These are phyloP conservation scores for Orthosia incerta DNA, from an alignment of 2,888 invertebrate genomes.

Conservation along the genomic window DNA sequence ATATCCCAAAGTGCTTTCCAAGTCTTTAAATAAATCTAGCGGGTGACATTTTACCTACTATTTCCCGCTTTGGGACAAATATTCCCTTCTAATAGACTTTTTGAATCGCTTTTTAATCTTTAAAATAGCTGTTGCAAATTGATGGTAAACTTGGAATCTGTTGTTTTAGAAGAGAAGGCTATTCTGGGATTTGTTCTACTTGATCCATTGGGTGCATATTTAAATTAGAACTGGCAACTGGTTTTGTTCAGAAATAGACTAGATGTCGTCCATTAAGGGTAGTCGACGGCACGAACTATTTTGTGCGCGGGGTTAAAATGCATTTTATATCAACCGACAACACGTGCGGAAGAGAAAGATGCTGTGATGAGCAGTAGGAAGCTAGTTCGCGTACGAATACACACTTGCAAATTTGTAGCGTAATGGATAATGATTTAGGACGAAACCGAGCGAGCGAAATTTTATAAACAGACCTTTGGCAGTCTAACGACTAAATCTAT, in stretches of 20 bases:
- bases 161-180: conserved; percentile 6
- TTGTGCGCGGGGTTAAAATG: too few species aligned
- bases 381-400: too few species aligned
- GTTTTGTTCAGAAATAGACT: neutral
- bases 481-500: too few species aligned
- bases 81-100: conserved; percentile 44
- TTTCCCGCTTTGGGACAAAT: conserved; percentile 50
- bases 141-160: conserved; percentile 8
- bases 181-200: conserved; percentile 18
- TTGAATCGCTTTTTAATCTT: conserved; percentile 65
- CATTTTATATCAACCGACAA: too few species aligned
- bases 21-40: conserved; percentile 60
- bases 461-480: too few species aligned
- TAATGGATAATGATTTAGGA: too few species aligned
- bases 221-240: neutral
- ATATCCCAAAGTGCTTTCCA: conserved; percentile 54
- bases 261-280: too few species aligned
- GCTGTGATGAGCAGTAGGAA: too few species aligned
- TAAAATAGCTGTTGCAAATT: conserved; percentile 52
- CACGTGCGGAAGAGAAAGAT: too few species aligned
- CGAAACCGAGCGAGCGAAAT: too few species aligned
- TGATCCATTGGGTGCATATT: neutral
- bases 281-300: too few species aligned
- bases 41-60: conserved; percentile 41
- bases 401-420: too few species aligned